Base-by-base conservation (phyloP, 1,140 invertebrate species). In the Holcopasites calliopsidis region DNA sequence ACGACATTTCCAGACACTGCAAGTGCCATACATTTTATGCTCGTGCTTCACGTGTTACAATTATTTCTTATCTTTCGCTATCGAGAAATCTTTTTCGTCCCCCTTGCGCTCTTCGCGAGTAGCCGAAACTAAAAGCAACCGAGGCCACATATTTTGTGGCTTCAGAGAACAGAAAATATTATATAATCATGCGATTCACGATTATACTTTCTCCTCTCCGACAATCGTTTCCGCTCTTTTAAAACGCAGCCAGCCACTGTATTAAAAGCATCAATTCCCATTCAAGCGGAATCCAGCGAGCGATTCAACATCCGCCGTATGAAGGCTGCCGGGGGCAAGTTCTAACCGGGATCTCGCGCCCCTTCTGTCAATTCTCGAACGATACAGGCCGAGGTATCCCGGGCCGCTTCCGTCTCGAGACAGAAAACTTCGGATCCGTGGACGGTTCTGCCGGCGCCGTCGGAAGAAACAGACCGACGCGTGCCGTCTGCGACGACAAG, bases 401-500 rank as follows among this genome's bases (percentile, higher is more conserved):
- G 78, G 74, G 50, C 38, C 18, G n/a, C 79, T 61, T 71, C 35
- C 33, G 11, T 47, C 44, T 65, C 62, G 71, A 79, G 82, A 83
- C 86, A 87, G 86, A 87, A 85, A n/a, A n/a, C n/a, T n/a, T n/a
- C n/a, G n/a, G n/a, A n/a, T n/a, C n/a, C n/a, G n/a, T n/a, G n/a
- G n/a, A n/a, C n/a, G n/a, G n/a, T n/a, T n/a, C n/a, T n/a, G n/a
- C n/a, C n/a, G n/a, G n/a, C n/a, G n/a, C n/a, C n/a, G n/a, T n/a
- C n/a, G n/a, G n/a, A n/a, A n/a, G n/a, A n/a, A n/a, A n/a, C n/a
- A n/a, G 86, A 83, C 58, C 77, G 31, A 69, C 74, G 83, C 80
- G 86, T 86, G 86, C 83, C 85, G 79, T 76, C 86, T 86, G 85
- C 76, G 57, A 54, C 62, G 62, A 86, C 84, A 86, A 73, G 81